Conservation (phyloP, 2,888 invertebrate species). For the Drosophila conformis region DNA sequence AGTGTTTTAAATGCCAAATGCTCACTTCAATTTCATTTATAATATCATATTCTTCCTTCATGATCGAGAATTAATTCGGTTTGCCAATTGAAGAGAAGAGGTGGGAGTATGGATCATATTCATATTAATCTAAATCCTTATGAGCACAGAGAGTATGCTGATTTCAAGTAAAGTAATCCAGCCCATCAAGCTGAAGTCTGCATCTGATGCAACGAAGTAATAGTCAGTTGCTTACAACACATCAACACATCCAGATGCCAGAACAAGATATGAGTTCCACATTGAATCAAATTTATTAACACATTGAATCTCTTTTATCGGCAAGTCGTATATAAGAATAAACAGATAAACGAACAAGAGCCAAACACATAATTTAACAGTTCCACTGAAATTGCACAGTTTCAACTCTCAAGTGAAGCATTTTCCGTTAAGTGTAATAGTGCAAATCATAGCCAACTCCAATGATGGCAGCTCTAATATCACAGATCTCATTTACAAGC, state of each 20-base stretch:
- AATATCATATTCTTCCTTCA: not conserved
- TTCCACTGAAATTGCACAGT: constrained; percentile 9
- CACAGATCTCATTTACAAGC: constrained; percentile 49
- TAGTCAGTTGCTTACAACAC: not conserved
- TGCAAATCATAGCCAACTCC: constrained; percentile 25
- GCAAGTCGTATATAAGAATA: not conserved
- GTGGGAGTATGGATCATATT: not conserved
- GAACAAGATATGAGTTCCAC: not conserved
- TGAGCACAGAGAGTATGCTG: not conserved
- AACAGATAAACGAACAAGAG: not conserved
- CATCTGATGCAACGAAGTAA: not conserved
- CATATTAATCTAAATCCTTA: not conserved
- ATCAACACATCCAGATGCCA: not conserved
- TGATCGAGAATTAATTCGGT: not conserved
- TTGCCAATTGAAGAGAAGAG: not conserved
- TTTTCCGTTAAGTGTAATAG: constrained; percentile 28
- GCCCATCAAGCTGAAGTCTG: not conserved
- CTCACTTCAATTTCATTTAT: not conserved
- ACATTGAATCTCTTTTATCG: not conserved
- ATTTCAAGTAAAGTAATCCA: not conserved
- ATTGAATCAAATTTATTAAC: constrained; percentile 5
- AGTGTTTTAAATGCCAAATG: constrained; percentile 11
- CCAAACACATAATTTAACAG: constrained; percentile 7
- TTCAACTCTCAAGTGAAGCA: constrained; percentile 18
- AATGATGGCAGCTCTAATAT: constrained; percentile 26